These are phyloP conservation scores for Pachyramphus minor DNA, from an alignment of 2,113 vertebrate genomes.

Conservation along the genomic window DNA sequence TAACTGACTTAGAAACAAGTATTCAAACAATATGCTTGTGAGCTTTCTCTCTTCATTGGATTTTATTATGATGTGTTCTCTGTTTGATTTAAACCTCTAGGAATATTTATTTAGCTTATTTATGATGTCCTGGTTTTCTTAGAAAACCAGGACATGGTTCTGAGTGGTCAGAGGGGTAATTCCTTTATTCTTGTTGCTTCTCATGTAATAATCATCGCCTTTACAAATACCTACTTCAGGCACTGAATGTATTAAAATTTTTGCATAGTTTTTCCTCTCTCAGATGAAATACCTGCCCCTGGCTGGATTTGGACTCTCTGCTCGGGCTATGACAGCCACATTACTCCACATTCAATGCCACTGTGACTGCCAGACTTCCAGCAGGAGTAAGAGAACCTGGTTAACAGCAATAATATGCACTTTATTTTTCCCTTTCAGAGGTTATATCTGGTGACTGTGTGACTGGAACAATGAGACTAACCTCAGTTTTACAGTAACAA, in stretches of 20 bases:
- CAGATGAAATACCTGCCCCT: background rate
- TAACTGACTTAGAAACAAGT: slow-evolving; percentile 15
- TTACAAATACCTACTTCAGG: background rate
- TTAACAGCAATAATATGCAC: background rate
- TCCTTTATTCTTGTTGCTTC: background rate
- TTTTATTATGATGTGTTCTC: background rate
- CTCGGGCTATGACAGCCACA: background rate
- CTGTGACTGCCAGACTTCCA: background rate
- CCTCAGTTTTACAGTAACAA: slow-evolving; percentile 33
- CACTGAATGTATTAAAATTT: background rate
- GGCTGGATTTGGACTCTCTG: background rate
- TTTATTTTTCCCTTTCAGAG: slow-evolving; percentile 28
- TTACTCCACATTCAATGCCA: background rate
- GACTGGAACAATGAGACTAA: slow-evolving; percentile 34
- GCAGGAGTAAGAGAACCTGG: background rate
- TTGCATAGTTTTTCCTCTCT: background rate
- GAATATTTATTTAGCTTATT: slow-evolving; percentile 34
- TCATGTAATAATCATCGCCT: background rate
- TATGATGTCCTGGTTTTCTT: background rate
- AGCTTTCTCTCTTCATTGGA: background rate
- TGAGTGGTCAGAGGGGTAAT: background rate
- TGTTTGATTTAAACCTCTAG: slow-evolving; percentile 20
- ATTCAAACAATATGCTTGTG: background rate
- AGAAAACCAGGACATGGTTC: background rate
- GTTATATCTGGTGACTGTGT: slow-evolving; percentile 22